Conservation (phyloP, 1,140 invertebrate species). For the Ceratitis capitata region DNA sequence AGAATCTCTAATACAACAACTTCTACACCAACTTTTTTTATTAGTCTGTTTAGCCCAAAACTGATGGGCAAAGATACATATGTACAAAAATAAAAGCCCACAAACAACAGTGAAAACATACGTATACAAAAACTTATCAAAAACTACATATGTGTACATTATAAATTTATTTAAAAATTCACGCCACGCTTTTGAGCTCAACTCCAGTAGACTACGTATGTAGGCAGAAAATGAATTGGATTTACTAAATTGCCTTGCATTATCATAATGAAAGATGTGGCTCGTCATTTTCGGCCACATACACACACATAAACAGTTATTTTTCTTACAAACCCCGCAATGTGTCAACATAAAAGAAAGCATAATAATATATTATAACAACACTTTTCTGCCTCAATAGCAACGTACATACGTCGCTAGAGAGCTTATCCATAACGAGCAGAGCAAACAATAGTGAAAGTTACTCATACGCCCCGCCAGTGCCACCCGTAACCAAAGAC, state of each 20-base stretch:
- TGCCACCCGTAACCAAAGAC: background rate
- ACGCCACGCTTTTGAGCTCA: background rate
- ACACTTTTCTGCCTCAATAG: background rate
- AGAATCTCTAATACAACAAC: no score
- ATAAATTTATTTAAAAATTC: slow-evolving; percentile 16
- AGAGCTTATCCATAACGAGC: slow-evolving; percentile 10
- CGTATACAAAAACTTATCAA: background rate
- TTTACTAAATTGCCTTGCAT: slow-evolving; percentile 5
- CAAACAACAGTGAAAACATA: no score
- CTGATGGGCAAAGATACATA: no score
- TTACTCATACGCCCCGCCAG: background rate
- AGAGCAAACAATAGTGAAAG: slow-evolving; percentile 12
- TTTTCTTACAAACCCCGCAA: background rate
- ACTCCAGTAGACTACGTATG: no score
- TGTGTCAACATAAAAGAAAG: background rate
- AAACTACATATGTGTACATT: background rate
- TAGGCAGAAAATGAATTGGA: background rate
- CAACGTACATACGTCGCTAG: no score
- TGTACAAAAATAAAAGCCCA: background rate
- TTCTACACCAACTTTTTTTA: no score
- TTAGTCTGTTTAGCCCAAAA: no score
- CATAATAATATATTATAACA: background rate
- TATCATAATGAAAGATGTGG: slow-evolving; percentile 19
- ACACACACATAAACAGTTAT: background rate
- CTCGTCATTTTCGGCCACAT: background rate